A percentile compares a stretch with the other conserved stretches of the same genome.
Conservation (phyloP, 2,113 vertebrate genomes). For the Phoenicopterus ruber region DNA sequence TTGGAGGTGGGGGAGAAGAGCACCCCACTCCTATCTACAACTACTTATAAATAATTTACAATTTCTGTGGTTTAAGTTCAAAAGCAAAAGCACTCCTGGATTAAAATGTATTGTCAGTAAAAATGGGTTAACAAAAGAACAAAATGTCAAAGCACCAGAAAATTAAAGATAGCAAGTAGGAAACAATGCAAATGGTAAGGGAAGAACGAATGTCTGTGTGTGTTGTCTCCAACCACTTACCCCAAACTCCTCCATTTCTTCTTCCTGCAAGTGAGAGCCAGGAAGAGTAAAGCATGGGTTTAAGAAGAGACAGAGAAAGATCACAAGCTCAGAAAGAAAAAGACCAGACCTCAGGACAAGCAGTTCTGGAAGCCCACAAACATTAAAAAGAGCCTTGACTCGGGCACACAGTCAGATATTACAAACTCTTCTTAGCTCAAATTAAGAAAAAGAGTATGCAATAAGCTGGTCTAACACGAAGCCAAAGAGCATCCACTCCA, state of each 20-base stretch:
- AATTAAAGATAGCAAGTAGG: slow-evolving; percentile 68
- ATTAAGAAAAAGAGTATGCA: slow-evolving; percentile 19
- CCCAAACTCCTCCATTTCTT: slow-evolving; percentile 99
- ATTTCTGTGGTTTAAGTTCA: slow-evolving; percentile 47
- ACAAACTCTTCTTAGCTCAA: slow-evolving; percentile 14
- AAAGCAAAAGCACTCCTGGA: slow-evolving; percentile 71
- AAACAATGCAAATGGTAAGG: slow-evolving; percentile 62
- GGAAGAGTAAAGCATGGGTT: slow-evolving; percentile 88
- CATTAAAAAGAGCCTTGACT: slow-evolving; percentile 54
- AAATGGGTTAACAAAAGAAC: slow-evolving; percentile 69
- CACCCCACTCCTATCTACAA: neutral
- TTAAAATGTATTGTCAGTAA: slow-evolving; percentile 64
- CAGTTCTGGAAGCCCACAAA: slow-evolving; percentile 78
- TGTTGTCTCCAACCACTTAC: slow-evolving; percentile 87
- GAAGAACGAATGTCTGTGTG: slow-evolving; percentile 62
- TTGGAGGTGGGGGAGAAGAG: neutral
- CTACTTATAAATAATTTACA: slow-evolving; percentile 27
- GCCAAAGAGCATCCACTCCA: neutral
- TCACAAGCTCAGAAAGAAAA: slow-evolving; percentile 93
- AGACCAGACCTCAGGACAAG: slow-evolving; percentile 82
- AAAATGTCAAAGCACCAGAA: slow-evolving; percentile 67
- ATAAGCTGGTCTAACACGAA: neutral
- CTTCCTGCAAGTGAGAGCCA: slow-evolving; percentile 96
- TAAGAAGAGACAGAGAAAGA: slow-evolving; percentile 84
- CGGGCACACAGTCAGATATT: neutral